These are phyloP conservation scores for Lepilemur ruficaudatus DNA, from an alignment of 2,797 vertebrate genomes.

Conservation along the genomic window DNA sequence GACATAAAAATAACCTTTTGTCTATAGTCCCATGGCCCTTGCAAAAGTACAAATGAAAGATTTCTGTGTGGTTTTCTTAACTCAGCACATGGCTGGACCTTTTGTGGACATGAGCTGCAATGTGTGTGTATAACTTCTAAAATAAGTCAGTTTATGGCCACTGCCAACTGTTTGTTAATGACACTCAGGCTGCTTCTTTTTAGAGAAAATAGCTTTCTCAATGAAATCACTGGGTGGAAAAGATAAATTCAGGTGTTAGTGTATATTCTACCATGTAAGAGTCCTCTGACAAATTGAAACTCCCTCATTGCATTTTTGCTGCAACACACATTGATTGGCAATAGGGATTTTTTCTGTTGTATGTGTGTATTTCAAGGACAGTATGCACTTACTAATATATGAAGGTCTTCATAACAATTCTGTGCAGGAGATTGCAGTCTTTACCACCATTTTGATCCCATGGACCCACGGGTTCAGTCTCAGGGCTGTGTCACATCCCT, in stretches of 20 bases:
- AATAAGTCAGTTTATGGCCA: accelerated
- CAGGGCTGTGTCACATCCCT: not conserved
- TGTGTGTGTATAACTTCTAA: accelerated
- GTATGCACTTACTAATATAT: accelerated
- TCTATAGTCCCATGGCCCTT: not conserved
- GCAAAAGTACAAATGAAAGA: not conserved
- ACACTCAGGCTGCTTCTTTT: no score
- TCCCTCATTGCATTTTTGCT: no score
- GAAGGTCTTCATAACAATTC: accelerated
- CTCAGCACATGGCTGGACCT: not conserved
- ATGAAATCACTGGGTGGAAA: accelerated
- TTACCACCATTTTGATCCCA: accelerated
- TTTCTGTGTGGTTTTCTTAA: not conserved
- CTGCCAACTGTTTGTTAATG: accelerated
- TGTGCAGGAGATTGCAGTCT: accelerated
- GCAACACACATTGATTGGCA: not conserved
- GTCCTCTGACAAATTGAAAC: not conserved
- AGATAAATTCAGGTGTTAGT: accelerated
- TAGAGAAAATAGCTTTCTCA: not conserved
- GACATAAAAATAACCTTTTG: constrained; percentile 65
- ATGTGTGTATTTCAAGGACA: not conserved
- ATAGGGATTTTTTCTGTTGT: not conserved
- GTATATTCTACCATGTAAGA: accelerated
- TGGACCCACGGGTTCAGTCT: accelerated
- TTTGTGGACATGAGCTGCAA: accelerated